Evolutionary conservation across 2,888 invertebrate species (phyloP).

Genomic region (Dromius quadrimaculatus): DNA sequence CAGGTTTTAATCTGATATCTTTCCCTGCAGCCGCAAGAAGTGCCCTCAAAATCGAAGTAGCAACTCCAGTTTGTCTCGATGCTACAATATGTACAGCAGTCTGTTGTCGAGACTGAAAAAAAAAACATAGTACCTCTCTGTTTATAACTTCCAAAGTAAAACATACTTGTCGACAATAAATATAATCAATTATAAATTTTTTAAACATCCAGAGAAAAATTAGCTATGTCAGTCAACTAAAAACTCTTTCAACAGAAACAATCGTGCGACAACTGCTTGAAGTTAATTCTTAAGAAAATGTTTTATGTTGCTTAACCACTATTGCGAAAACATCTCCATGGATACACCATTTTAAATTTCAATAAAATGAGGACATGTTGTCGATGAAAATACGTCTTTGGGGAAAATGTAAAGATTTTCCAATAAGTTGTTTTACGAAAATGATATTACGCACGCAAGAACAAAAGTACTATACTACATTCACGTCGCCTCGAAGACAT

Average conservation of each 20-base stretch:
- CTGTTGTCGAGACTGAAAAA: constrained; percentile 86
- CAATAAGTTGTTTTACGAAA: constrained; percentile 21
- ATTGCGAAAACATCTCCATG: constrained; percentile 42
- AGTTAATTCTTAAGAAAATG: no score
- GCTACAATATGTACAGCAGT: constrained; percentile 96
- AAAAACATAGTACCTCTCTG: constrained; percentile 3
- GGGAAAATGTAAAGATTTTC: neutral
- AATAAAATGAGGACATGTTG: constrained; percentile 29
- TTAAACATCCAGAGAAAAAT: constrained; percentile 27
- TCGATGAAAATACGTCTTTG: constrained; percentile 5
- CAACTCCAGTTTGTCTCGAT: constrained; percentile 91
- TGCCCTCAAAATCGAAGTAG: constrained; percentile 89
- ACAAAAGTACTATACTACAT: no score
- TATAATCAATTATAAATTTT: constrained; percentile 28
- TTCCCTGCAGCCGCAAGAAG: constrained; percentile 90
- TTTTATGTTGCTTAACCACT: constrained; percentile 13
- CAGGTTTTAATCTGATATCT: constrained; percentile 87
- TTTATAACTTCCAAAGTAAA: neutral
- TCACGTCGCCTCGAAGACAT: no score
- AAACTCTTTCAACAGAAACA: constrained; percentile 9
- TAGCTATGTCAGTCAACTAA: constrained; percentile 4
- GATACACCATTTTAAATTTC: constrained; percentile 41
- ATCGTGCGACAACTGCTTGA: constrained; percentile 20
- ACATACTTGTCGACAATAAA: constrained; percentile 19
- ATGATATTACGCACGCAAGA: constrained; percentile 39